phyloP scores from a whole-genome alignment of 2,113 vertebrate species.

The Conger conger region DNA sequence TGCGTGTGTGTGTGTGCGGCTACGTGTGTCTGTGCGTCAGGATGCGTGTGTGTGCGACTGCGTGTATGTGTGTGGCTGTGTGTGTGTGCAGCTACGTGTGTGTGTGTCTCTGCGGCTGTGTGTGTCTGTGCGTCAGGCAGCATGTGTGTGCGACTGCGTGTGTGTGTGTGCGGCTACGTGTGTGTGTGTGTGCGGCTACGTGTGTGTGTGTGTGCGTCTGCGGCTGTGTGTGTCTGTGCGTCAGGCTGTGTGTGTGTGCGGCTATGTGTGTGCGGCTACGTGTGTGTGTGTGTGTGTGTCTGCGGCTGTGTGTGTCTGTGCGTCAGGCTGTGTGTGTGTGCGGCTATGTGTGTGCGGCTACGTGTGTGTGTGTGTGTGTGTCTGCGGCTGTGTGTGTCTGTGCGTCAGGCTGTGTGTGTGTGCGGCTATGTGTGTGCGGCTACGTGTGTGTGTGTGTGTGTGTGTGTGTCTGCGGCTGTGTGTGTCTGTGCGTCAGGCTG shows the following conservation, averaged over 20 bases:
- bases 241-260: background rate
- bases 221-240: background rate
- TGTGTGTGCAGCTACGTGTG: too few species aligned
- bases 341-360: background rate
- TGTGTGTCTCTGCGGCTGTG: too few species aligned
- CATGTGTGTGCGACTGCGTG: background rate
- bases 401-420: background rate
- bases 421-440: background rate
- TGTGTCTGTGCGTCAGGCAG: background rate
- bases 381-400: too few species aligned
- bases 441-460: background rate
- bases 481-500: background rate
- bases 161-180: too few species aligned
- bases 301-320: background rate
- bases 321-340: background rate
- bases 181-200: too few species aligned
- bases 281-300: slow-evolving; percentile 18
- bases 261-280: background rate
- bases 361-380: background rate
- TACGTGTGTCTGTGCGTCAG: too few species aligned
- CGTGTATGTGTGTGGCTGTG: too few species aligned
- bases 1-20: too few species aligned
- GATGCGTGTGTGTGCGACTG: too few species aligned
- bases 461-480: background rate
- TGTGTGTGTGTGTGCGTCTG: background rate